These are phyloP conservation scores for Lophotriccus pileatus DNA, from an alignment of 2,797 vertebrate genomes.

Conservation along the genomic window DNA sequence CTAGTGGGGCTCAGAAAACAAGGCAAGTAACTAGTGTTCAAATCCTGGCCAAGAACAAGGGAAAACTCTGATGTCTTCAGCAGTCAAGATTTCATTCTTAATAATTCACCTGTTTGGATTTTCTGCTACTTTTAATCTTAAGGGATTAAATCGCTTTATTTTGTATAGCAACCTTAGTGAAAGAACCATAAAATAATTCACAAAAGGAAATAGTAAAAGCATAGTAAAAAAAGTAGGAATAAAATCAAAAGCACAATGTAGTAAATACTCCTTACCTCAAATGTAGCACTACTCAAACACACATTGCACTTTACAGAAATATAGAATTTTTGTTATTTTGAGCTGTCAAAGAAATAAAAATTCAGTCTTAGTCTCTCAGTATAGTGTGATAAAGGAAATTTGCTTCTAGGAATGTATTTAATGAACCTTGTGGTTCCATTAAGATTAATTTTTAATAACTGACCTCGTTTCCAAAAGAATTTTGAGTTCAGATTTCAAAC, in stretches of 20 bases:
- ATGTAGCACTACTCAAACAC: background rate
- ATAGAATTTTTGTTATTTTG: fast-evolving
- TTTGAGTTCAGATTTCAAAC: background rate
- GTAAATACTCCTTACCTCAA: background rate
- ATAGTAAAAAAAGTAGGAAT: background rate
- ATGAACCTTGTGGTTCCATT: background rate
- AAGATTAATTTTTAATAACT: background rate
- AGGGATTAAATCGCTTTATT: background rate
- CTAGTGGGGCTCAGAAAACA: background rate
- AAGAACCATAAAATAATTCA: background rate
- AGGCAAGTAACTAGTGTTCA: background rate
- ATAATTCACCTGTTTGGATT: background rate
- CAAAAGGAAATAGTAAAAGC: background rate
- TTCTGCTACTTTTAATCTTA: background rate
- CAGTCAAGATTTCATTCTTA: background rate
- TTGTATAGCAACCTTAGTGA: background rate
- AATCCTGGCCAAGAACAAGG: background rate
- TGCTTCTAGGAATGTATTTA: background rate
- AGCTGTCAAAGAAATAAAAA: background rate
- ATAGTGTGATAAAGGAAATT: background rate
- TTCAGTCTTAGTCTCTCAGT: background rate
- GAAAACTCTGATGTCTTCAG: background rate
- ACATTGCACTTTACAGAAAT: background rate
- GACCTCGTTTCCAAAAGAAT: background rate
- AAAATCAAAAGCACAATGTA: background rate